A percentile compares a stretch with the other conserved stretches of the same genome.
phyloP scores from a whole-genome alignment of 2,888 invertebrate species.

The Lagria hirta region DNA sequence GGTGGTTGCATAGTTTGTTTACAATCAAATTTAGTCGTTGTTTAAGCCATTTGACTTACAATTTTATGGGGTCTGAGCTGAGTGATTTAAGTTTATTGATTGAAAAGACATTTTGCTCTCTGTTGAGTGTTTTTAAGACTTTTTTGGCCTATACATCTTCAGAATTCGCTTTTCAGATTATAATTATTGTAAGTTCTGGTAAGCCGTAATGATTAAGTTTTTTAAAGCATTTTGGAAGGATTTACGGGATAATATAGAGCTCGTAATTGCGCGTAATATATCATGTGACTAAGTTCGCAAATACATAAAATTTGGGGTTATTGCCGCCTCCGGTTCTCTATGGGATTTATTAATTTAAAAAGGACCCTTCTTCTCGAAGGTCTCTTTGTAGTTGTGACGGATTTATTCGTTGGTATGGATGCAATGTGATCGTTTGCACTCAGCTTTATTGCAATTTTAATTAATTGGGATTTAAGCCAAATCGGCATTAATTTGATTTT shows the following conservation, averaged over 20 bases:
- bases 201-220: conserved; percentile 10
- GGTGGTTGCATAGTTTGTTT: no score
- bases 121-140: no score
- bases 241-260: conserved; percentile 35
- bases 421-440: conserved; percentile 18
- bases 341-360: conserved; percentile 38
- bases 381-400: conserved; percentile 23
- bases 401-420: conserved; percentile 21
- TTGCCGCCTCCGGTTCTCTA: conserved; percentile 36
- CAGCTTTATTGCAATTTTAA: conserved; percentile 25
- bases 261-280: conserved; percentile 39
- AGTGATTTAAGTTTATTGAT: no score
- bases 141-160: no score
- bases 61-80: no score
- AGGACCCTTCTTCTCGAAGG: conserved; percentile 24
- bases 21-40: no score
- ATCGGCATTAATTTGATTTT: no score
- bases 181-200: neutral
- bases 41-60: no score
- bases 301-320: conserved; percentile 49
- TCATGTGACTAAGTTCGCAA: conserved; percentile 41
- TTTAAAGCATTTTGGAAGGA: conserved; percentile 24
- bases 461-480: no score
- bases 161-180: no score
- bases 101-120: no score